These are phyloP conservation scores for Dermochelys coriacea DNA, from an alignment of 2,797 vertebrate genomes.

Conservation along the genomic window DNA sequence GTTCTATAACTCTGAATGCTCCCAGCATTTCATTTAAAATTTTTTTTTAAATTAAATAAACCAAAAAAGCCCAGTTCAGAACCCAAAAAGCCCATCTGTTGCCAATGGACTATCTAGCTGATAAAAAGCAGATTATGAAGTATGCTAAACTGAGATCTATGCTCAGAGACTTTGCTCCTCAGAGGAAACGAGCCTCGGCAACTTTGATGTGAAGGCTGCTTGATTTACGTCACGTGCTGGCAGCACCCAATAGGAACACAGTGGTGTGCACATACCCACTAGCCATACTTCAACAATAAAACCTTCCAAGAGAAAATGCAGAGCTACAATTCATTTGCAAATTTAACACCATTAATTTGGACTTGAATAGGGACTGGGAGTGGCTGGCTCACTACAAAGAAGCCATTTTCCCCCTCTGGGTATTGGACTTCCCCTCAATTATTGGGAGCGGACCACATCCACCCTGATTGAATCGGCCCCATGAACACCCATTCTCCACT, in stretches of 20 bases:
- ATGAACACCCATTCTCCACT: too few species aligned
- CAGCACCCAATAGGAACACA: neutral
- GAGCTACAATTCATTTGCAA: too few species aligned
- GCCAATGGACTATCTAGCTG: constrained; percentile 29
- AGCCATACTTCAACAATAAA: too few species aligned
- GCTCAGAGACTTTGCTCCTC: constrained; percentile 2
- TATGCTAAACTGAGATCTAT: neutral
- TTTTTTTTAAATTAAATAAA: neutral
- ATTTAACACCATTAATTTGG: too few species aligned
- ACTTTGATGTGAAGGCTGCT: neutral
- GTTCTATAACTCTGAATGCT: neutral
- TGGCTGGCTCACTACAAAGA: too few species aligned
- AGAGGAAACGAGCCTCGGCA: constrained; percentile 40
- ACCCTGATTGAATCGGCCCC: too few species aligned
- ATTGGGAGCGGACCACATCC: too few species aligned
- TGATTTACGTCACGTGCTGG: neutral
- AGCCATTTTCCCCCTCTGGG: too few species aligned
- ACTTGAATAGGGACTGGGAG: too few species aligned
- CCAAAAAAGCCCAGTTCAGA: neutral
- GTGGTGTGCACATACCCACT: too few species aligned
- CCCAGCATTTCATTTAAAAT: rapidly evolving
- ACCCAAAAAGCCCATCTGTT: neutral
- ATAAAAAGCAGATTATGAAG: constrained; percentile 28
- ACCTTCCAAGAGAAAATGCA: too few species aligned
- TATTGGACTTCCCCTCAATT: too few species aligned